Base-by-base conservation (phyloP, 2,113 vertebrate species). In the Numida meleagris region DNA sequence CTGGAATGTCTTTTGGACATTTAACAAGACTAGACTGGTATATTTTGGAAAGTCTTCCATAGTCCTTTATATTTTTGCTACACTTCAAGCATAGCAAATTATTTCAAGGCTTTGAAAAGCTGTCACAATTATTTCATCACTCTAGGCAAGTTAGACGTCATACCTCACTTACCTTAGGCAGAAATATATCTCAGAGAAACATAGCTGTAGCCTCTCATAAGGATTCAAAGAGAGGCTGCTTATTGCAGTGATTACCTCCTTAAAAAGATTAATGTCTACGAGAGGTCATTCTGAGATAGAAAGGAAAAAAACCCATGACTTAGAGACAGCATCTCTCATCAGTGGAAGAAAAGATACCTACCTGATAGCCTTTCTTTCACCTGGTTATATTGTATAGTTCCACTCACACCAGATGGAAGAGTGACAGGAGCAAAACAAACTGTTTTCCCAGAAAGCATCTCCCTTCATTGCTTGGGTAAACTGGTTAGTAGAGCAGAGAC, bases 351-450 rank as follows among this genome's bases (percentile, higher is more conserved):
- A 70, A 88, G 40, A 81, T 34, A 94, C 96, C 83, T 96, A 97
- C 97, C 96, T 97, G 96, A 86, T 92, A 88, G 34, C 57, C 73
- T 83, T 89, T 90, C 88, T 84, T 95, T 73, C 24, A 75, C 84
- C 81, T 94, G 77, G 23, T 76, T 92, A 27, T 50, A 70, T 68
- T 75, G 89, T 79, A 83, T n/a, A 63, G 80, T 93, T 62, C 81
- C 67, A 23, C 40, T 93, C 79, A 93, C 82, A 88, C 68, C 73
- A 82, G 75, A 74, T 46, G 58, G 48, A 55, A 88, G 55, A 90
- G 43, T 38, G 31, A 68, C 92, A 62, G 91, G 86, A 93, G 84
- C 46, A 85, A 95, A 88, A 86, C 1, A 1, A 97, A 94, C 29
- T 42, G 55, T 2, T 71, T 95, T 96, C 88, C 88, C 91, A 84